Conservation (phyloP, 1,140 invertebrate genomes). For the Platyscapa corneri region DNA sequence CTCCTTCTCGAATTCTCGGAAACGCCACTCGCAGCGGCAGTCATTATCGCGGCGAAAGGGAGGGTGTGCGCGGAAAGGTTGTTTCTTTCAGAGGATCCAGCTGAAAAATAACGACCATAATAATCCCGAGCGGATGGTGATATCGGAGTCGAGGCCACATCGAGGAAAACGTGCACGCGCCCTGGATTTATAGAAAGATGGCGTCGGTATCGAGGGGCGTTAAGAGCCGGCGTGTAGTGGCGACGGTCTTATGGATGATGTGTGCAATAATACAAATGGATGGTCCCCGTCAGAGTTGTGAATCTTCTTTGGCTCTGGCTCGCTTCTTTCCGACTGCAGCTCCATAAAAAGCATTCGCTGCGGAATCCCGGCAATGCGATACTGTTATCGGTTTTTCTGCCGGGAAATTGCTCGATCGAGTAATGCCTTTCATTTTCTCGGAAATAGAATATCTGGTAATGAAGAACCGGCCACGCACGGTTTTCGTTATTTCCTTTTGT, state of each 20-base stretch:
- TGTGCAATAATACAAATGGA: constrained; percentile 2
- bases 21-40: background rate
- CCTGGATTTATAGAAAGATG: constrained; percentile 11
- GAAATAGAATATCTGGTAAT: background rate
- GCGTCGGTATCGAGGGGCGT: background rate
- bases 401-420: background rate
- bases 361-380: background rate
- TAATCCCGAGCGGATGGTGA: background rate
- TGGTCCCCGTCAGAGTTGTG: background rate
- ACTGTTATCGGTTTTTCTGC: background rate
- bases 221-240: background rate
- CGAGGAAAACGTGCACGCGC: constrained; percentile 12
- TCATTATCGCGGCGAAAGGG: background rate
- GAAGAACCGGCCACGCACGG: too few relatives aligned
- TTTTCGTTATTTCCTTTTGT: too few relatives aligned
- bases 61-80: background rate
- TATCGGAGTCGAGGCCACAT: background rate
- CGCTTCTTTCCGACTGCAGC: background rate
- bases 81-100: background rate
- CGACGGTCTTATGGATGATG: background rate
- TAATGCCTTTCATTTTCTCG: too few relatives aligned
- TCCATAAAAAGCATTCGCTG: background rate
- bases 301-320: constrained; percentile 18
- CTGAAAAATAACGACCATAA: constrained; percentile 21
- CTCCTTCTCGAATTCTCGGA: background rate